Base-by-base conservation (phyloP, 2,113 vertebrate species). In the Rhabdornis inornatus region DNA sequence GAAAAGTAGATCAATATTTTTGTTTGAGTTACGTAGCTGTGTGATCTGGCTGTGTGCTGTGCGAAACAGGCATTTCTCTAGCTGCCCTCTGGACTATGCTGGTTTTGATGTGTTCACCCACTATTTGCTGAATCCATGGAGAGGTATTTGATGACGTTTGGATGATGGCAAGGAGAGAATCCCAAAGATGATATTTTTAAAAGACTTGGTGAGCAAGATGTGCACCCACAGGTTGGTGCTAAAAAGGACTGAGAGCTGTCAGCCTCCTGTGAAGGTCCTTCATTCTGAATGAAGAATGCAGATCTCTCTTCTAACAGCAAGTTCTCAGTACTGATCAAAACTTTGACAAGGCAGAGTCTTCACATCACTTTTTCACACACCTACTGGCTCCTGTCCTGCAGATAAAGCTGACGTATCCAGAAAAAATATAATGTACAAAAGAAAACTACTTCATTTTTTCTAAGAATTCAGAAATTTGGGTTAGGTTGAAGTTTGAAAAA, bases 61-160 rank as follows among this genome's bases (percentile, higher is more conserved):
- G 42, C 22, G 40, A 66, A 82, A 35, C 7, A 50, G 21, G 2
- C 5, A 13, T 64, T 85, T 82, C 23, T 52, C 23, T 10, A 21
- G 8, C 18, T 70, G 11, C 3, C 10, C 11, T 53, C 81, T 44
- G 69, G n/a, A 55, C 31, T 40, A 11, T 13, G 1, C 6, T 13
- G 11, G 3, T 72, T 72, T 83, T 44, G 9, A 69, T 35, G 22
- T 52, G 17, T 35, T 72, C 61, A 40, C 24, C 7, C 17, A 6
- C 66, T 57, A 5, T 24, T 80, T 70, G 57, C 35, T 63, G 45
- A 74, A 57, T 77, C 1, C 0, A 4, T 50, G 20, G 63, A 69
- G n/a, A 7, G 1, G n/a, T 53, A 83, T 74, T 72, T 80, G 63
- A 37, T 7, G 3, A 27, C 0, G 1, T 35, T 59, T 55, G 56